Evolutionary conservation across 2,888 invertebrate species (phyloP).

Genomic region (Cephus pygmeus): DNA sequence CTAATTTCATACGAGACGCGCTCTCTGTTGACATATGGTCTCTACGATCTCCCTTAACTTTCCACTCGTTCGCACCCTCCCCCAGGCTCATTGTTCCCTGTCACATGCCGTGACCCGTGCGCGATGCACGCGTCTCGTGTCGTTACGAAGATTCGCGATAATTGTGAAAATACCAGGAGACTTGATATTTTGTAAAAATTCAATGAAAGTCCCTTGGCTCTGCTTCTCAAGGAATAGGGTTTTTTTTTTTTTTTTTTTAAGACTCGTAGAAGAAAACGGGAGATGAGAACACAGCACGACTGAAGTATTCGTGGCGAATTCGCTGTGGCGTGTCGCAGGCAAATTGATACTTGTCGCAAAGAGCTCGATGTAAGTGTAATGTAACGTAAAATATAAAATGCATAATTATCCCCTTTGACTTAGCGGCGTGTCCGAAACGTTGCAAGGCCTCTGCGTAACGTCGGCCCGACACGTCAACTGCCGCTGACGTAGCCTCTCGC

Average conservation of each 20-base stretch:
- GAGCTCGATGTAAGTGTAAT: conserved; percentile 45
- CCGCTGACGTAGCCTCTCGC: not conserved
- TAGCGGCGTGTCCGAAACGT: not conserved
- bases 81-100: not conserved
- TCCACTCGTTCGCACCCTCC: not conserved
- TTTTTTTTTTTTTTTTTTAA: too few species aligned
- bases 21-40: not conserved
- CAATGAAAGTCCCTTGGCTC: not conserved
- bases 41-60: not conserved
- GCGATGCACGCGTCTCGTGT: conserved; percentile 5
- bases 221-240: not conserved
- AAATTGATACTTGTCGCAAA: conserved; percentile 52
- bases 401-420: conserved; percentile 42
- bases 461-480: conserved; percentile 11
- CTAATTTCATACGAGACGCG: not conserved
- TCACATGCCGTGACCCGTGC: not conserved
- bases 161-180: not conserved
- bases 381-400: conserved; percentile 43
- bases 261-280: not conserved
- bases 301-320: conserved; percentile 7
- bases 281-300: not conserved
- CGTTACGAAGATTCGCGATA: not conserved
- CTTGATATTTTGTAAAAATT: not conserved
- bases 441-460: conserved; percentile 19
- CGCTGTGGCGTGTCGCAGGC: conserved; percentile 42